These are phyloP conservation scores for Sphyrna mokarran DNA, from an alignment of 2,113 vertebrate species.

Conservation along the genomic window DNA sequence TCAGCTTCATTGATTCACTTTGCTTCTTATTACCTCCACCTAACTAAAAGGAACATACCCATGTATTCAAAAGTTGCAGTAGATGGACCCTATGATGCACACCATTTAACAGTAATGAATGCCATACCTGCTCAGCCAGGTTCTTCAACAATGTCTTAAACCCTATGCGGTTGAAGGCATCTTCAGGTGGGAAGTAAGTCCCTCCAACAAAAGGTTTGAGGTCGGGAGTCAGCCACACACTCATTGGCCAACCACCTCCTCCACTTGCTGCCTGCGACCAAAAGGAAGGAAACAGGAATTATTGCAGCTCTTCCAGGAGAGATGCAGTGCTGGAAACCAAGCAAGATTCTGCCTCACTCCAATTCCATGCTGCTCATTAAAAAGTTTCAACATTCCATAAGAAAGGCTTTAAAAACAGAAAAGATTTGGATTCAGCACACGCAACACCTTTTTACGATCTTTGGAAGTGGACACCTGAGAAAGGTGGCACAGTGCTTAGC, in stretches of 20 bases:
- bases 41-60: not conserved
- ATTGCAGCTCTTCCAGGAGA: not conserved
- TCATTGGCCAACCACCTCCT: slow-evolving; percentile 95
- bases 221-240: slow-evolving; percentile 86
- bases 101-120: not conserved
- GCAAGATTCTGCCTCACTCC: not conserved
- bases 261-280: slow-evolving; percentile 74
- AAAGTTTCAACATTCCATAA: not conserved
- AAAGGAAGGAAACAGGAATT: slow-evolving; percentile 22
- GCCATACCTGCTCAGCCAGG: slow-evolving; percentile 74
- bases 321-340: not conserved
- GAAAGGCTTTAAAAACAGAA: not conserved
- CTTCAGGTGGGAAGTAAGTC: slow-evolving; percentile 84
- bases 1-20: not conserved
- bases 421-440: not conserved
- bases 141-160: slow-evolving; percentile 74
- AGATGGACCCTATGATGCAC: not conserved
- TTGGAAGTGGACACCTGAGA: not conserved
- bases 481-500: too few species aligned
- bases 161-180: slow-evolving; percentile 65
- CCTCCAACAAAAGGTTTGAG: slow-evolving; percentile 83
- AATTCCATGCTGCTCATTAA: not conserved
- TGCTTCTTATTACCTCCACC: not conserved
- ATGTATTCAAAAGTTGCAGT: not conserved
- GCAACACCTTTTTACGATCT: not conserved